phyloP scores from a whole-genome alignment of 2,113 vertebrate genomes.

The Pseudolaguvia tuberculata region DNA sequence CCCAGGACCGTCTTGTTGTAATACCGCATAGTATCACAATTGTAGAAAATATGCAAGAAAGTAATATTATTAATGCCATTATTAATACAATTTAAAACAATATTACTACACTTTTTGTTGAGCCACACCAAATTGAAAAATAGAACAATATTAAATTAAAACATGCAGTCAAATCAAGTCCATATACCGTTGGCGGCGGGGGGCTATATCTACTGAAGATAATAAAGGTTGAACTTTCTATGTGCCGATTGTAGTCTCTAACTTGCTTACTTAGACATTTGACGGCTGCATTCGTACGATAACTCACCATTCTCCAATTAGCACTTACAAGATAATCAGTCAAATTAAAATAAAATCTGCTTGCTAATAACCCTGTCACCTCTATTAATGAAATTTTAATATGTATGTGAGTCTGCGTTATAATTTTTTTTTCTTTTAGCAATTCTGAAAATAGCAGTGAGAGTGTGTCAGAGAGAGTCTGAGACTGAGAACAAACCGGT shows the following conservation, averaged over 20 bases:
- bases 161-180: no score
- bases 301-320: background rate
- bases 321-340: background rate
- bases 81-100: no score
- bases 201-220: background rate
- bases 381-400: background rate
- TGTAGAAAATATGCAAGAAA: no score
- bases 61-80: no score
- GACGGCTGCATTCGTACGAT: background rate
- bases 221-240: background rate
- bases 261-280: background rate
- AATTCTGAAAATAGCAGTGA: background rate
- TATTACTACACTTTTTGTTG: no score
- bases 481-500: background rate
- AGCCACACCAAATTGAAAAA: no score
- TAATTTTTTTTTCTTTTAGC: background rate
- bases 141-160: no score
- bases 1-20: no score
- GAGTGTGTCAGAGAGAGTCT: background rate
- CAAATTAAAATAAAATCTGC: background rate
- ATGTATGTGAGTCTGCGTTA: background rate
- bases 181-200: background rate
- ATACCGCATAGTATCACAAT: no score
- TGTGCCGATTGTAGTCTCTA: background rate
- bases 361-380: background rate